A percentile compares a stretch with the other conserved stretches of the same genome.
Evolutionary conservation across 2,113 vertebrate species (phyloP).

Genomic region (Melozone crissalis): DNA sequence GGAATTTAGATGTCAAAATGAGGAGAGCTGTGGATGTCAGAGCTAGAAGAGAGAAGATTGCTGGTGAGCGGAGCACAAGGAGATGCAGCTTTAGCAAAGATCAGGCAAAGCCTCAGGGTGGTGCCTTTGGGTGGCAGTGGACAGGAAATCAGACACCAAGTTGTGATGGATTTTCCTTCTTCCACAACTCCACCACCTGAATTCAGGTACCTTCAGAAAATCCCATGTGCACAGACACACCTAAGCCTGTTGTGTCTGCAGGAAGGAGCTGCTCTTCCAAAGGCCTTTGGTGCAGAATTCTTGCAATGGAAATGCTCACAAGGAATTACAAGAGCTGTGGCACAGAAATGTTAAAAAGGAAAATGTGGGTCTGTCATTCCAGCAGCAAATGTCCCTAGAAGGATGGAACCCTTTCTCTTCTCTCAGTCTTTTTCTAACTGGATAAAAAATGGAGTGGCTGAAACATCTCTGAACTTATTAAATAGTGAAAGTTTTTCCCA

Average conservation of each 20-base stretch:
- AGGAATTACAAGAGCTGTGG: neutral
- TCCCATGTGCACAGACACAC: neutral
- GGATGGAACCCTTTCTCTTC: neutral
- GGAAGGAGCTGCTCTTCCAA: neutral
- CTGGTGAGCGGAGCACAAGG: neutral
- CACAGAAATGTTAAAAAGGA: neutral
- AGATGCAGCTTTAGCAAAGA: neutral
- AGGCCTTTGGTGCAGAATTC: neutral
- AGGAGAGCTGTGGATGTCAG: conserved; percentile 25
- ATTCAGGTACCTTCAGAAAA: neutral
- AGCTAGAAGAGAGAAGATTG: neutral
- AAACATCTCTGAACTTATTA: neutral
- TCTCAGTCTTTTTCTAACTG: neutral
- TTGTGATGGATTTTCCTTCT: neutral
- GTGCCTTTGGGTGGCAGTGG: neutral
- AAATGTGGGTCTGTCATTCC: neutral
- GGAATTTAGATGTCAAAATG: conserved; percentile 53
- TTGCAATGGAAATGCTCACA: neutral
- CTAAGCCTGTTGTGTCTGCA: neutral
- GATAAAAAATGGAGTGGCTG: neutral
- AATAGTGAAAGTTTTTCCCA: neutral
- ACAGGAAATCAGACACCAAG: neutral
- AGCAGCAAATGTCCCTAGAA: neutral
- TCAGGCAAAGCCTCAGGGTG: neutral
- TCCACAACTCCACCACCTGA: neutral